Conservation (phyloP, 2,113 vertebrate species). For the Mastomys coucha region DNA sequence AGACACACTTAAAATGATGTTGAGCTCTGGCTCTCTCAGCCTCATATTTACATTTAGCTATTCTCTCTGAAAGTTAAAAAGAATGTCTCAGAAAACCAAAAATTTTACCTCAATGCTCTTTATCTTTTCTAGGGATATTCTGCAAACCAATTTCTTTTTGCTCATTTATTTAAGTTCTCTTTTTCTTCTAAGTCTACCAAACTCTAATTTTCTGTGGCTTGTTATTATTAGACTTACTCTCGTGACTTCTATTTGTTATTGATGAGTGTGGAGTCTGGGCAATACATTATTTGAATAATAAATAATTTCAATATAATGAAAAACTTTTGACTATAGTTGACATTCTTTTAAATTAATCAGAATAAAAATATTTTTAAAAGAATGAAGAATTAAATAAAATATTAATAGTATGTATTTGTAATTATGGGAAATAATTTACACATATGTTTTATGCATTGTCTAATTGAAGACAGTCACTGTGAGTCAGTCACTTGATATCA, state of each 20-base stretch:
- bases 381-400: not conserved
- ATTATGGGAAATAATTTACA: not conserved
- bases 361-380: not conserved
- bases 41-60: not conserved
- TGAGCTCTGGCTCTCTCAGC: not conserved
- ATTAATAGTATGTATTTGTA: not conserved
- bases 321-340: not conserved
- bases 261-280: not conserved
- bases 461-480: not conserved
- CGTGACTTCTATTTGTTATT: not conserved
- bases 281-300: not conserved
- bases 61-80: not conserved
- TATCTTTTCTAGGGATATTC: not conserved
- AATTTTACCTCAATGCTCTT: not conserved
- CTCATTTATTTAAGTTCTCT: not conserved
- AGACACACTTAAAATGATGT: not conserved
- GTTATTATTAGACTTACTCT: not conserved
- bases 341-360: not conserved
- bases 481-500: not conserved
- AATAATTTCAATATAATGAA: not conserved
- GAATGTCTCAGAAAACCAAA: not conserved
- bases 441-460: not conserved
- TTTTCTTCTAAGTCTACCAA: not conserved
- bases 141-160: not conserved
- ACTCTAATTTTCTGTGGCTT: not conserved